Percentiles rank a stretch among this genome's conserved stretches.
Conservation (phyloP, 2,797 vertebrate species). For the Anas acuta region DNA sequence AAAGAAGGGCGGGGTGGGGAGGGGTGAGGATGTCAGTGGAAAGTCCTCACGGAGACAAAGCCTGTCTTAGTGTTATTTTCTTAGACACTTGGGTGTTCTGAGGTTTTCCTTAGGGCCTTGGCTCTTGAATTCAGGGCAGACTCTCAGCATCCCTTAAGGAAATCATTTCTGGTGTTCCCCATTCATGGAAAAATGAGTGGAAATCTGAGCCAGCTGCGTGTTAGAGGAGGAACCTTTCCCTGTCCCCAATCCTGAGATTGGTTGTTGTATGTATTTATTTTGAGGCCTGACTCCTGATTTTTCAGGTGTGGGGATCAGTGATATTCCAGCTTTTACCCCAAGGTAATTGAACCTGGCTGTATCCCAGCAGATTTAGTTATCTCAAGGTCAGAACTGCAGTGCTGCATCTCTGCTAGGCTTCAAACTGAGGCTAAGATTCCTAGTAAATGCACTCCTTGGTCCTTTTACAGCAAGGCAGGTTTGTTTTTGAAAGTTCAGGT, state of each 20-base stretch:
- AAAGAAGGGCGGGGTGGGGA: background rate
- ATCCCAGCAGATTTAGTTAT: background rate
- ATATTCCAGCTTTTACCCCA: background rate
- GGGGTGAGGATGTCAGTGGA: background rate
- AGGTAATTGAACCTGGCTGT: background rate
- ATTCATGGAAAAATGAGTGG: background rate
- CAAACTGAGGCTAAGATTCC: background rate
- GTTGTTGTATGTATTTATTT: background rate
- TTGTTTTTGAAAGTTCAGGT: background rate
- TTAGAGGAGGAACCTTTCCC: background rate
- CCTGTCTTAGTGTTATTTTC: background rate
- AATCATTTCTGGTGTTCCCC: background rate
- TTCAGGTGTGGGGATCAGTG: background rate
- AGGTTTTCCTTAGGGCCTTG: background rate
- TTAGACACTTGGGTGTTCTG: background rate
- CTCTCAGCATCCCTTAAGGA: background rate
- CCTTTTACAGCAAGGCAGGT: background rate
- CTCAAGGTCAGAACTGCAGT: background rate
- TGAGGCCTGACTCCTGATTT: background rate
- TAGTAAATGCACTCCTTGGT: background rate
- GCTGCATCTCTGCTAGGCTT: background rate
- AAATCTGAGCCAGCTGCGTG: background rate
- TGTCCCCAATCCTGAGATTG: rapidly evolving
- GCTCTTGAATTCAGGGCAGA: background rate
- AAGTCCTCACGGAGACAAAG: background rate